Percentiles rank a stretch among this genome's conserved stretches.
phyloP scores from a whole-genome alignment of 2,888 invertebrate genomes.

The Ephialtes manifestator region DNA sequence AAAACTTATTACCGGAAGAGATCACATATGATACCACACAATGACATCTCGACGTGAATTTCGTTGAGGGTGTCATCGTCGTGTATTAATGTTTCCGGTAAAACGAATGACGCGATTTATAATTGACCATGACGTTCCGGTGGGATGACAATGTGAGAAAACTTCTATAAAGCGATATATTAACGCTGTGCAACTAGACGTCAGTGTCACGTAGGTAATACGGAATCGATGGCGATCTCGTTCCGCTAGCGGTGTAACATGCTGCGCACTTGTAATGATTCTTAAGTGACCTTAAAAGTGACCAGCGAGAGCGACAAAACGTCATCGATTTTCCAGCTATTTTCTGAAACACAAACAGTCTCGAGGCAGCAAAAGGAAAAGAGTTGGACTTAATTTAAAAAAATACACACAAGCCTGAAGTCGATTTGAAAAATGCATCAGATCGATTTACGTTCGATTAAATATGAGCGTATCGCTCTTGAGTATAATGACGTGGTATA shows the following conservation, averaged over 20 bases:
- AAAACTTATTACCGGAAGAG: neutral
- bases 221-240: constrained; percentile 18
- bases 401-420: neutral
- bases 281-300: constrained; percentile 15
- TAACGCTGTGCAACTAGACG: neutral
- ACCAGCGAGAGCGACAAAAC: neutral
- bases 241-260: neutral
- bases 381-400: neutral
- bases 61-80: constrained; percentile 30
- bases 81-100: constrained; percentile 52
- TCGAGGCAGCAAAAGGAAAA: constrained; percentile 9
- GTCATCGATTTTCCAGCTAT: constrained; percentile 8
- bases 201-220: constrained; percentile 4
- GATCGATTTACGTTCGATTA: constrained; percentile 8
- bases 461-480: neutral
- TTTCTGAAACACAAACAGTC: constrained; percentile 17
- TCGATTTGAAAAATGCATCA: constrained; percentile 29
- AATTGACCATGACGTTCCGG: constrained; percentile 57
- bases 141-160: constrained; percentile 35
- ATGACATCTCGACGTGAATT: neutral
- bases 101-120: constrained; percentile 52
- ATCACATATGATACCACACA: neutral
- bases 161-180: neutral
- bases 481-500: constrained; percentile 3
- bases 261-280: constrained; percentile 20